These are phyloP conservation scores for Diplogasteroides magnus DNA, from an alignment of 1,140 invertebrate genomes.

Conservation along the genomic window DNA sequence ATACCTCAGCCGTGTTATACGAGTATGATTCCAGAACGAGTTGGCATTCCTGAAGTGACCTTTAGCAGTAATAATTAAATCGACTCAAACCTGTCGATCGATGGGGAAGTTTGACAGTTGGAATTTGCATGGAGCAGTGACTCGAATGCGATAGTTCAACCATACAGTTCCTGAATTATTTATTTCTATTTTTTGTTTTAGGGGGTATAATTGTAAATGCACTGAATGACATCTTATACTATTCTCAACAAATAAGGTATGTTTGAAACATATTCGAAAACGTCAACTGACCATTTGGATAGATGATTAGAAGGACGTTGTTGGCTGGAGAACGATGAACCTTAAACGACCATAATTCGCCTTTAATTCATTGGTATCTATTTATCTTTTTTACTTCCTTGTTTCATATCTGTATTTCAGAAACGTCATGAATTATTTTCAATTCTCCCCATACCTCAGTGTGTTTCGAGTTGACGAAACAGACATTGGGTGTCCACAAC, in stretches of 20 bases:
- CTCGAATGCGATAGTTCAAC: conserved; percentile 53
- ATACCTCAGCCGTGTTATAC: conserved; percentile 34
- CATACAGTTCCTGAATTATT: conserved; percentile 40
- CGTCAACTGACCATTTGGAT: conserved; percentile 45
- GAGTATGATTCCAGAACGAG: conserved; percentile 39
- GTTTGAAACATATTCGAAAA: neutral
- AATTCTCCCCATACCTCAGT: neutral
- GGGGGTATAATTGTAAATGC: no score
- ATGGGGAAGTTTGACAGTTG: conserved; percentile 47
- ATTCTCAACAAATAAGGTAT: no score
- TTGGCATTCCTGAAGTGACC: conserved; percentile 33
- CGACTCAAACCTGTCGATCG: conserved; percentile 46
- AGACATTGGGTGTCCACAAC: conserved; percentile 53
- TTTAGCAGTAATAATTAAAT: no score
- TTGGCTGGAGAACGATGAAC: conserved; percentile 45
- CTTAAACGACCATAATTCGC: no score
- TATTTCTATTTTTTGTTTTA: no score
- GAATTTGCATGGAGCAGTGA: conserved; percentile 49
- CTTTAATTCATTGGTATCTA: no score
- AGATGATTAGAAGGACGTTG: conserved; percentile 52
- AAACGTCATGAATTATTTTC: conserved; percentile 31
- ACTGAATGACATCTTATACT: no score
- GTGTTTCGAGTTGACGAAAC: conserved; percentile 30
- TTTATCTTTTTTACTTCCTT: no score
- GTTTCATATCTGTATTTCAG: conserved; percentile 50